phyloP scores from a whole-genome alignment of 2,113 vertebrate genomes.

The Picathartes gymnocephalus region DNA sequence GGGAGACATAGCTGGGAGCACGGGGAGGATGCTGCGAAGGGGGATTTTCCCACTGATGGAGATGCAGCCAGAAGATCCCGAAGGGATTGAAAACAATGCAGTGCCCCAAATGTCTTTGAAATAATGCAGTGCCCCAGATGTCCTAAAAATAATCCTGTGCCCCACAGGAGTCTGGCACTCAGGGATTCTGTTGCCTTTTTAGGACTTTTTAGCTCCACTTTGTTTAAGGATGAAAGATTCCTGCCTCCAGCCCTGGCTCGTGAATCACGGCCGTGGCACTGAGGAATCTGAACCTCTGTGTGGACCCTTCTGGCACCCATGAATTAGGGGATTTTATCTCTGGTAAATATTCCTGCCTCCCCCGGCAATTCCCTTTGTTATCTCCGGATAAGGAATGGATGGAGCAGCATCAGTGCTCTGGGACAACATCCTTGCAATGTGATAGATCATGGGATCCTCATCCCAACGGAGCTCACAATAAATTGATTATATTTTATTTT shows the following conservation, averaged over 20 bases:
- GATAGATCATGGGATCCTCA: not conserved
- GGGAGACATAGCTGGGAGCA: not conserved
- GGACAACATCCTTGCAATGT: not conserved
- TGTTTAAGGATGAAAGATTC: not conserved
- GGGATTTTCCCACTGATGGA: not conserved
- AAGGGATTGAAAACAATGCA: not conserved
- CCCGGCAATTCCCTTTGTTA: not conserved
- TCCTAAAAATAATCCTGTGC: not conserved
- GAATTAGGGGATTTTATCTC: not conserved
- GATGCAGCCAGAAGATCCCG: fast-evolving
- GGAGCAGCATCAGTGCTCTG: not conserved
- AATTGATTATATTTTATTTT: not conserved
- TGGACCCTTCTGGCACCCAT: not conserved
- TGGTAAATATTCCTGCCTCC: not conserved
- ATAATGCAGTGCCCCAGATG: not conserved
- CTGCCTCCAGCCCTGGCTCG: not conserved
- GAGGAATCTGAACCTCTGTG: not conserved
- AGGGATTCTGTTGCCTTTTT: not conserved
- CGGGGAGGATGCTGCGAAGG: not conserved
- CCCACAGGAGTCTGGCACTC: not conserved
- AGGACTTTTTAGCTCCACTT: not conserved
- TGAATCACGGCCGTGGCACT: not conserved
- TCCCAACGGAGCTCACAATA: not conserved
- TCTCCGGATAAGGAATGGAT: not conserved
- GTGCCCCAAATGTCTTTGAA: not conserved